Evolutionary conservation across 2,797 vertebrate genomes (phyloP), one percentile per base, ranked within the genome.

Genomic region (Tinamus major): DNA sequence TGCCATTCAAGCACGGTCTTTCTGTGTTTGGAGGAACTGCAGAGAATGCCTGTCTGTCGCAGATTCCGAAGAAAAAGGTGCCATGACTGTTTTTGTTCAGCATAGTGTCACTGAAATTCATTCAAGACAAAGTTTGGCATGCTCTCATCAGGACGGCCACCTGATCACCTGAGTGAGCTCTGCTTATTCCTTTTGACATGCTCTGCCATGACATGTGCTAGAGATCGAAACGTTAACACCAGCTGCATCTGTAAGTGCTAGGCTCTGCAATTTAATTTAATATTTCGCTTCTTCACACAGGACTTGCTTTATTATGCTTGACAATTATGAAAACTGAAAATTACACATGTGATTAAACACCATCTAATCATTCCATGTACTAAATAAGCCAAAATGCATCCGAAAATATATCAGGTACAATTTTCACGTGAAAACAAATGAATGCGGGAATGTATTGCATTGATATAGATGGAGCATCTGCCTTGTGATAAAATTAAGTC

Each of bases 151-250:
- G 85, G 79, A 90, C 85, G 96, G 97, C 98, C 98, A 97, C 98
- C 97, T 95, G 96, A 98, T 98, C 98, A 98, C 98, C 94, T 97
- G 92, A 94, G 97, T 98, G 98, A 98, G 98, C 98, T 98, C 96
- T 15, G 97, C 96, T 98, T 97, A 98, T 98, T 98, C 98, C 97
- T 96, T 97, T 97, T 97, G 97, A 98, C 97, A 96, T 77, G 94
- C 94, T 95, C 85, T 65, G 31, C 87, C 1, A 26, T 92, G 92
- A 96, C 95, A 92, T 29, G 82, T 13, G 48, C 82, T 76, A 61
- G 88, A 94, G 94, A 96, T 92, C 72, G 31, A 87, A 94, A 92
- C 6, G 9, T 80, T 96, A 96, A 94, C 92, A 84, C 90, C 93
- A 95, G 92, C 94, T 94, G 96, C 93, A 87, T 37, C 89, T 80